A percentile compares a stretch with the other conserved stretches of the same genome.
Conservation (phyloP, 2,797 vertebrate species). For the Phylloscopus collybita region DNA sequence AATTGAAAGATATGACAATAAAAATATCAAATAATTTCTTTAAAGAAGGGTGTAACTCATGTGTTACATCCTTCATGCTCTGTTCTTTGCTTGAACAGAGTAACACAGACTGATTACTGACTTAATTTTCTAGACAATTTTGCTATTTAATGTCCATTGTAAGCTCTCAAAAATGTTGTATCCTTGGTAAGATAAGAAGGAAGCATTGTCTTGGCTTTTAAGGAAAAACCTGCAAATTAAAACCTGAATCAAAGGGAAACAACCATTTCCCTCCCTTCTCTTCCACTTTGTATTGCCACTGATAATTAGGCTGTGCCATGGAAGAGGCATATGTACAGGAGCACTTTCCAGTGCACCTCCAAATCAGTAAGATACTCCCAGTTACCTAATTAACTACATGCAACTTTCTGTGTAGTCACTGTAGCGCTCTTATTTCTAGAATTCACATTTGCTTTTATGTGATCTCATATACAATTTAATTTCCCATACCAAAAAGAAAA, state of each 20-base stretch:
- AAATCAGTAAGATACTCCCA: background rate
- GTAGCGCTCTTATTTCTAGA: background rate
- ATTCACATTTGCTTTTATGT: background rate
- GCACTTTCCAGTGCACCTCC: background rate
- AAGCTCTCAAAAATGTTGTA: background rate
- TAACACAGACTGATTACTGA: background rate
- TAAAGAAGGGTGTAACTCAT: background rate
- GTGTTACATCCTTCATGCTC: background rate
- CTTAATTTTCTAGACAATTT: constrained; percentile 1
- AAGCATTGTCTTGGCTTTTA: background rate
- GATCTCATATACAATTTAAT: constrained; percentile 6
- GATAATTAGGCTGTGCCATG: background rate
- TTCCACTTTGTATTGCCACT: background rate
- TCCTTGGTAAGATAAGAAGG: background rate
- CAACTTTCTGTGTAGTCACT: background rate
- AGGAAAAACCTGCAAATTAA: background rate
- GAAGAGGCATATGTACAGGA: background rate
- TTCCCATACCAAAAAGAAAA: background rate
- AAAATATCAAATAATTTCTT: constrained; percentile 7
- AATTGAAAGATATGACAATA: constrained; percentile 19
- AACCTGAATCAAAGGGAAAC: background rate
- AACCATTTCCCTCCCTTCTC: background rate
- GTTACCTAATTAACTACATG: background rate
- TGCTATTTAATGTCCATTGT: background rate
- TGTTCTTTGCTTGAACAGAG: background rate